phyloP scores from a whole-genome alignment of 2,797 vertebrate genomes.

The Spea hammondii region DNA sequence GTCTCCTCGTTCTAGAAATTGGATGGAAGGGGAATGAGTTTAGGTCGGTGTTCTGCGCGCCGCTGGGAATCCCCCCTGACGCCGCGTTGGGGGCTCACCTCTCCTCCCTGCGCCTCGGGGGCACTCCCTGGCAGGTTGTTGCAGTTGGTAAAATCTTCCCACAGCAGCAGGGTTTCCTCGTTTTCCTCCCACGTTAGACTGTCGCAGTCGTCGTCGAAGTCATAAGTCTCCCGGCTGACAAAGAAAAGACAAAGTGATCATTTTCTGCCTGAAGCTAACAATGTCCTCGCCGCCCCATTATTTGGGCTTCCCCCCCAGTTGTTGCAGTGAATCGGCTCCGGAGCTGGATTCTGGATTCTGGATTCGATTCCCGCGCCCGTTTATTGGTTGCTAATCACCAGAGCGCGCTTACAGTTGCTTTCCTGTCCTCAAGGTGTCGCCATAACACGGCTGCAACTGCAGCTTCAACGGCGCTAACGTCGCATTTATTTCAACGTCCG shows the following conservation, averaged over 20 bases:
- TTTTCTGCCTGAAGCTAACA: too few relatives aligned
- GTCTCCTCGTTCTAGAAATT: slow-evolving; percentile 85
- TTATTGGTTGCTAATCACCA: too few relatives aligned
- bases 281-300: not conserved
- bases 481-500: too few relatives aligned
- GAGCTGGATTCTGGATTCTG: too few relatives aligned
- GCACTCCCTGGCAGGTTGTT: slow-evolving; percentile 59
- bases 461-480: too few relatives aligned
- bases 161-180: slow-evolving; percentile 90
- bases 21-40: not conserved
- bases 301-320: too few relatives aligned
- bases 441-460: not conserved
- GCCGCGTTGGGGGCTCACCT: slow-evolving; percentile 58
- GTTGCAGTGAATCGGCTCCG: too few relatives aligned
- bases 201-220: slow-evolving; percentile 95
- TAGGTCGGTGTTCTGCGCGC: too few relatives aligned
- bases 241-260: not conserved
- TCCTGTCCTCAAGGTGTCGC: slow-evolving; percentile 6
- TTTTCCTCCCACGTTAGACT: slow-evolving; percentile 98
- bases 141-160: slow-evolving; percentile 97
- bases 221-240: slow-evolving; percentile 87
- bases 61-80: not conserved
- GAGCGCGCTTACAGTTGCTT: too few relatives aligned
- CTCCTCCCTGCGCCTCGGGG: slow-evolving; percentile 67
- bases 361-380: too few relatives aligned